Evolutionary conservation across 2,113 vertebrate genomes (phyloP).

Genomic region (Hiodon tergisus): DNA sequence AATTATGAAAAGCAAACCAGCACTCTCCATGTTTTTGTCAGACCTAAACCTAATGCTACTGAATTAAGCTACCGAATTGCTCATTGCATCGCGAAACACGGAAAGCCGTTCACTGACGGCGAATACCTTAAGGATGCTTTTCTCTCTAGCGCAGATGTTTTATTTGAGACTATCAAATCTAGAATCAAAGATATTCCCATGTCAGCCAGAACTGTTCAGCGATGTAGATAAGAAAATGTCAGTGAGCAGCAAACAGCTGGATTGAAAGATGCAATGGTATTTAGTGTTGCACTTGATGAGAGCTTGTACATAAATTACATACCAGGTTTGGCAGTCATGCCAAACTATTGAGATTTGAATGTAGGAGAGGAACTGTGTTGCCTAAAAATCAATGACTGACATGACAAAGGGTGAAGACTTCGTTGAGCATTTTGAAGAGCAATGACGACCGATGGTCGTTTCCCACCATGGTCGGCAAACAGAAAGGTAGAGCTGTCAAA

Average conservation of each 20-base stretch:
- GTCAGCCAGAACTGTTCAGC: slow-evolving; percentile 18
- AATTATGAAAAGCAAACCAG: no score
- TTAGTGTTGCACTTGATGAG: slow-evolving; percentile 18
- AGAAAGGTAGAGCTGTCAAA: neutral
- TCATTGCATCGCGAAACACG: no score
- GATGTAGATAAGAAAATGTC: slow-evolving; percentile 10
- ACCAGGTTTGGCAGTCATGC: slow-evolving; percentile 17
- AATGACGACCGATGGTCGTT: neutral
- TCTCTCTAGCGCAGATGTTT: neutral
- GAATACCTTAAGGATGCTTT: no score
- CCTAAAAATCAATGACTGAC: slow-evolving; percentile 18
- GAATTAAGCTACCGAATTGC: no score
- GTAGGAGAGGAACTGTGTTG: slow-evolving; percentile 26
- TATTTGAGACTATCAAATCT: slow-evolving; percentile 4
- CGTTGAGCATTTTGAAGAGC: slow-evolving; percentile 4
- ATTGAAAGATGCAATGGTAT: slow-evolving; percentile 23
- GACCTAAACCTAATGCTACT: no score
- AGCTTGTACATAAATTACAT: slow-evolving; percentile 21
- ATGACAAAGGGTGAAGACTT: slow-evolving; percentile 18
- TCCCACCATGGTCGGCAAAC: no score
- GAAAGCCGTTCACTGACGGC: no score
- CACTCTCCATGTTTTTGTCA: no score
- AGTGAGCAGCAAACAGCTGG: slow-evolving; percentile 17
- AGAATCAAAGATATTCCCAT: slow-evolving; percentile 15
- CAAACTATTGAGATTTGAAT: slow-evolving; percentile 18